phyloP scores from a whole-genome alignment of 2,113 vertebrate genomes.

The Cyphomyrus plagiostoma region DNA sequence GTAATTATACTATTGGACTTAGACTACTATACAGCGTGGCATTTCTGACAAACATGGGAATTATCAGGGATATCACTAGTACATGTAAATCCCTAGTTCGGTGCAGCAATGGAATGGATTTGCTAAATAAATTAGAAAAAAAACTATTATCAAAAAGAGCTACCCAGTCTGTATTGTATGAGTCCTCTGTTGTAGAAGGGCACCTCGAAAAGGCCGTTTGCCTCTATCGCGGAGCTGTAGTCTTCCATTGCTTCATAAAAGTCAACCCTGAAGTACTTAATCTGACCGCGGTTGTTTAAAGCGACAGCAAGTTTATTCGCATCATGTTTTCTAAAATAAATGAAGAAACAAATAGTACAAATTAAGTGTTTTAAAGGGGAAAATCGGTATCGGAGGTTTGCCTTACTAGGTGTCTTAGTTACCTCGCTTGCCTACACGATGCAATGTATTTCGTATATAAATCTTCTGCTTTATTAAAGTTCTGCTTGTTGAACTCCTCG shows the following conservation, averaged over 20 bases:
- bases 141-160: constrained; percentile 26
- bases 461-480: constrained; percentile 53
- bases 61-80: not conserved
- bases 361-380: not conserved
- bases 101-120: not conserved
- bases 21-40: not conserved
- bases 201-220: constrained; percentile 65
- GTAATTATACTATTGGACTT: not conserved
- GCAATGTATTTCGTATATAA: constrained; percentile 59
- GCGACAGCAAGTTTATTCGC: constrained; percentile 64
- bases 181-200: constrained; percentile 92
- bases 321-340: constrained; percentile 54
- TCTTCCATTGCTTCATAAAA: constrained; percentile 84
- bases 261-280: constrained; percentile 83
- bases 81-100: not conserved
- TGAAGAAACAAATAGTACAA: not conserved
- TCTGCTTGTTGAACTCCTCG: constrained; percentile 45
- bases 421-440: constrained; percentile 52
- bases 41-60: not conserved
- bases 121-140: not conserved
- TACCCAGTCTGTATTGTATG: constrained; percentile 82
- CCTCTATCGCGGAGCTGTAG: constrained; percentile 71
- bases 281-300: constrained; percentile 83
- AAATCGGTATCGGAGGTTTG: not conserved
- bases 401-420: not conserved